phyloP scores from a whole-genome alignment of 2,888 invertebrate species.

The Ashinkailepas kermadecensis region DNA sequence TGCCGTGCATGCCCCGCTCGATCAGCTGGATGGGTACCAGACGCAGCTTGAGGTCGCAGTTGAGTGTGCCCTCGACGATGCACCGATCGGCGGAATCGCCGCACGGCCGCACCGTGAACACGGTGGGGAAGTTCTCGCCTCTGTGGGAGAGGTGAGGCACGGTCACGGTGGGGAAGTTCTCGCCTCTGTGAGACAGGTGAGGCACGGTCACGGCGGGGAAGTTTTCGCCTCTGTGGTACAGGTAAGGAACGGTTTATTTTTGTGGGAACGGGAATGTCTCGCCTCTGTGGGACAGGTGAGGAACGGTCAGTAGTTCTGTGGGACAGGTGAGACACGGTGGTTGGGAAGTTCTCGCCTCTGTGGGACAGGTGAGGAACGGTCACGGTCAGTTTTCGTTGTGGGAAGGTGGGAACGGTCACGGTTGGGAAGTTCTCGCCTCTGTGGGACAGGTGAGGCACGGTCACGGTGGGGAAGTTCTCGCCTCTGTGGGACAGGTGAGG shows the following conservation, averaged over 20 bases:
- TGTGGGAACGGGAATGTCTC: no score
- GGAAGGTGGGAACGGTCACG: no score
- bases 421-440: no score
- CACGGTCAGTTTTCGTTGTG: no score
- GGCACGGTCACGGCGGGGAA: background rate
- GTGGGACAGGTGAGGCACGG: no score
- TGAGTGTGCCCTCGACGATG: constrained; percentile 10
- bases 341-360: no score
- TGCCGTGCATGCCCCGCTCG: background rate
- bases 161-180: background rate
- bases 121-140: background rate
- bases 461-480: background rate
- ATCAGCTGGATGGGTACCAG: background rate
- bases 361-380: no score
- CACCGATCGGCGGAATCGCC: background rate
- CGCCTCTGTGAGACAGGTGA: background rate
- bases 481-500: no score
- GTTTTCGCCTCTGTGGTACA: background rate
- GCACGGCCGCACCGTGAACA: background rate
- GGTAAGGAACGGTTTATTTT: no score
- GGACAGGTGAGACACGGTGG: no score
- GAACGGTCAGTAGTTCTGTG: no score
- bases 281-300: background rate
- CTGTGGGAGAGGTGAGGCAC: background rate
- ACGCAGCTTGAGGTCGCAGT: constrained; percentile 15